A percentile compares a stretch with the other conserved stretches of the same genome.
Evolutionary conservation across 2,888 invertebrate species (phyloP).

Genomic region (Sminthurinus aureus): DNA sequence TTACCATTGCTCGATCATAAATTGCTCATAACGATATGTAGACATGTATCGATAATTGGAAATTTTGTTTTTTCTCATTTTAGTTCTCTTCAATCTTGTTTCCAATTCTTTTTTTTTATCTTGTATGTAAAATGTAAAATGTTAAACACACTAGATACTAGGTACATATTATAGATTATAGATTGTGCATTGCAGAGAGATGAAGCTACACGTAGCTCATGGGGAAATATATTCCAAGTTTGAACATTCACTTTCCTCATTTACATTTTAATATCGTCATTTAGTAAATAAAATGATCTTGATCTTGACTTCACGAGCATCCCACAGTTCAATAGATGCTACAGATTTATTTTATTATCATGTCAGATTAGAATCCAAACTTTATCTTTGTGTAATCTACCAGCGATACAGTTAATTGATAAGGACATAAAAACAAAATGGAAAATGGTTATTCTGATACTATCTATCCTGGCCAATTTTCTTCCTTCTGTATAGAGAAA

Average conservation of each 20-base stretch:
- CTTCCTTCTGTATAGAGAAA: neutral
- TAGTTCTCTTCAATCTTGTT: no score
- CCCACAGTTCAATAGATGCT: no score
- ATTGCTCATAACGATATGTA: neutral
- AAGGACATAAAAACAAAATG: neutral
- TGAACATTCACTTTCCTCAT: neutral
- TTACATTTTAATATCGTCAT: conserved; percentile 4
- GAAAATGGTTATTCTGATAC: neutral
- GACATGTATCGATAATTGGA: no score
- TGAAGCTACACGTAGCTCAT: neutral
- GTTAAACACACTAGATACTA: no score
- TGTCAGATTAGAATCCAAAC: neutral
- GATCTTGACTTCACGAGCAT: neutral
- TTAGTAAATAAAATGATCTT: neutral
- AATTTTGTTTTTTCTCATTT: no score
- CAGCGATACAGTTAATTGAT: neutral
- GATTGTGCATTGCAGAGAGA: no score
- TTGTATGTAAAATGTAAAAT: no score
- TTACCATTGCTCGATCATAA: neutral
- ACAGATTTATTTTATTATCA: no score
- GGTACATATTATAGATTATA: no score
- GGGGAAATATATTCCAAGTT: neutral
- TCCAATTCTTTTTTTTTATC: no score
- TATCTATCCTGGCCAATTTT: neutral
- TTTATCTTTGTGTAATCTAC: no score